phyloP scores from a whole-genome alignment of 2,888 invertebrate species.

The Synergus japonicus region DNA sequence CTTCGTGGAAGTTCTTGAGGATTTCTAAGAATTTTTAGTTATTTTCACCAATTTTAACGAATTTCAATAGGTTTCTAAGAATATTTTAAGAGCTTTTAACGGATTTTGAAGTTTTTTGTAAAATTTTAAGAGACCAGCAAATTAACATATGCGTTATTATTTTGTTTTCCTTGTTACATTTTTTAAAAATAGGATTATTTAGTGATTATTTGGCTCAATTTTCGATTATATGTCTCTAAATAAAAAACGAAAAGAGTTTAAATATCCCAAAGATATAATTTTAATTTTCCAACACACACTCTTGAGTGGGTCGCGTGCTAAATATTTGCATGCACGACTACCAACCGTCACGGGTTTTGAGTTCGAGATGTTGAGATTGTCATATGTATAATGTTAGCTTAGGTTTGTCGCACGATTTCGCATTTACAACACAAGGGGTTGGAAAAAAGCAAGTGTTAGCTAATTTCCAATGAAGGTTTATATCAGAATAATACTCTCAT shows the following conservation, averaged over 20 bases:
- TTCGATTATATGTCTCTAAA: too few relatives aligned
- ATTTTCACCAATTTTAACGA: too few relatives aligned
- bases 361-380: background rate
- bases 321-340: constrained; percentile 19
- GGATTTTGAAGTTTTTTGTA: too few relatives aligned
- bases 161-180: too few relatives aligned
- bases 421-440: background rate
- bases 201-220: too few relatives aligned
- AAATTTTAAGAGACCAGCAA: too few relatives aligned
- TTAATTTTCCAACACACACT: background rate
- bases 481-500: background rate
- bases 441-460: background rate
- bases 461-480: constrained; percentile 10
- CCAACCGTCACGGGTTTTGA: background rate
- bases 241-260: background rate
- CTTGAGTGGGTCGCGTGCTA: background rate
- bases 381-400: background rate
- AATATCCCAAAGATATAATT: background rate
- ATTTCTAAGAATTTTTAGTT: too few relatives aligned
- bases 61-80: too few relatives aligned
- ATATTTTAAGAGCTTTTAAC: too few relatives aligned
- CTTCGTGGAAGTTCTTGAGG: too few relatives aligned
- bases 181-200: too few relatives aligned
- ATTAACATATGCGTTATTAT: too few relatives aligned
- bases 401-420: background rate